These are phyloP conservation scores for Sceliomorpha sp. DNA, from an alignment of 2,888 invertebrate species.

Conservation along the genomic window DNA sequence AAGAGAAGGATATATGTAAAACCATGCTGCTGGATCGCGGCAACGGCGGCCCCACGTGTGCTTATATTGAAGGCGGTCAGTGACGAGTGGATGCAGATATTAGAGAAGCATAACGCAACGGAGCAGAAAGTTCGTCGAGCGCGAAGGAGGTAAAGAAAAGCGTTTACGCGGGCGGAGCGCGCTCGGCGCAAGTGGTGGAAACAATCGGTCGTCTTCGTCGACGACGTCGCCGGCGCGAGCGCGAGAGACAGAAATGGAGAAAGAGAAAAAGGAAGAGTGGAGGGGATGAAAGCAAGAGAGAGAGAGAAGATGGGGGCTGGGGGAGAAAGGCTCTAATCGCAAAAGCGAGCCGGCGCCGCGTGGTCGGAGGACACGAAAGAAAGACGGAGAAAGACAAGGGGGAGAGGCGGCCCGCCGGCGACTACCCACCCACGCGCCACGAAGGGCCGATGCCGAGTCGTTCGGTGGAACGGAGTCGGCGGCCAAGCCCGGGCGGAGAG, in stretches of 20 bases:
- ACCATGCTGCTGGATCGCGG: too few relatives aligned
- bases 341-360: too few relatives aligned
- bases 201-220: neutral
- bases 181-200: slow-evolving; percentile 42
- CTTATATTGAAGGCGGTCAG: slow-evolving; percentile 55
- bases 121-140: slow-evolving; percentile 39
- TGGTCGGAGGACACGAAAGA: too few relatives aligned
- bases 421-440: too few relatives aligned
- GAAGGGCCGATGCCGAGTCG: too few relatives aligned
- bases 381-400: too few relatives aligned
- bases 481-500: slow-evolving; percentile 42
- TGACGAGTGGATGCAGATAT: slow-evolving; percentile 52
- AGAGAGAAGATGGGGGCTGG: too few relatives aligned
- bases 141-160: slow-evolving; percentile 56
- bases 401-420: too few relatives aligned
- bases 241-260: slow-evolving; percentile 22
- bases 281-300: too few relatives aligned
- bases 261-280: slow-evolving; percentile 18
- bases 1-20: too few relatives aligned
- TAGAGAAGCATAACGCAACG: slow-evolving; percentile 52
- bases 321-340: too few relatives aligned
- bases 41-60: slow-evolving; percentile 17
- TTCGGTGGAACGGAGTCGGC: too few relatives aligned
- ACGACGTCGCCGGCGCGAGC: slow-evolving; percentile 4
- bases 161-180: slow-evolving; percentile 39